A percentile compares a stretch with the other conserved stretches of the same genome.
phyloP scores from a whole-genome alignment of 2,113 vertebrate genomes.

The Oenanthe oenanthe region DNA sequence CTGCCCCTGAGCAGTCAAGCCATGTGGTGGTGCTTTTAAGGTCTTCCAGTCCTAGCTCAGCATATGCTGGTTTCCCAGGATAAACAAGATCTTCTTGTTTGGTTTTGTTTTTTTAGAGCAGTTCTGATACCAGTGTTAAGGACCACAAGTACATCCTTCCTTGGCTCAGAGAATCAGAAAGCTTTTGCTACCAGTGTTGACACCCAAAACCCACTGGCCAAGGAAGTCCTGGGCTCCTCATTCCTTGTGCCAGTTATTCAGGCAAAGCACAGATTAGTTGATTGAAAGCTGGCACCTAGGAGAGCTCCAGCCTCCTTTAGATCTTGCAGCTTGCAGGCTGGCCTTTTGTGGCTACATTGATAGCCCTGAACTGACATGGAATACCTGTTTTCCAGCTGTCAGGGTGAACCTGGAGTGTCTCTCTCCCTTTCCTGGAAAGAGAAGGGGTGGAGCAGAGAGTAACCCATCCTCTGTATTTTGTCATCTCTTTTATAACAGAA shows the following conservation, averaged over 20 bases:
- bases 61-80: neutral
- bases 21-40: neutral
- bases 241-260: neutral
- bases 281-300: neutral
- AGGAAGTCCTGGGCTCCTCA: neutral
- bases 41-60: neutral
- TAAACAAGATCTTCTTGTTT: neutral
- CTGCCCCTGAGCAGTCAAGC: neutral
- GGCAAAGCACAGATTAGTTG: fast-evolving
- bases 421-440: neutral
- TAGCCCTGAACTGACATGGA: neutral
- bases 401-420: neutral
- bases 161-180: neutral
- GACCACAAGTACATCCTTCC: neutral
- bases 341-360: neutral
- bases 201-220: neutral
- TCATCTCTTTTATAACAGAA: neutral
- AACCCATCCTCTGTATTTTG: neutral
- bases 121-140: neutral
- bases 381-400: neutral
- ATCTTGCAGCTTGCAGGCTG: neutral
- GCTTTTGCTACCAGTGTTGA: neutral
- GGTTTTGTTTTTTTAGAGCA: fast-evolving
- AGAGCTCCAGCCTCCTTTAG: neutral
- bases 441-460: neutral